phyloP scores from a whole-genome alignment of 1,140 invertebrate species.

The Sitodiplosis mosellana region DNA sequence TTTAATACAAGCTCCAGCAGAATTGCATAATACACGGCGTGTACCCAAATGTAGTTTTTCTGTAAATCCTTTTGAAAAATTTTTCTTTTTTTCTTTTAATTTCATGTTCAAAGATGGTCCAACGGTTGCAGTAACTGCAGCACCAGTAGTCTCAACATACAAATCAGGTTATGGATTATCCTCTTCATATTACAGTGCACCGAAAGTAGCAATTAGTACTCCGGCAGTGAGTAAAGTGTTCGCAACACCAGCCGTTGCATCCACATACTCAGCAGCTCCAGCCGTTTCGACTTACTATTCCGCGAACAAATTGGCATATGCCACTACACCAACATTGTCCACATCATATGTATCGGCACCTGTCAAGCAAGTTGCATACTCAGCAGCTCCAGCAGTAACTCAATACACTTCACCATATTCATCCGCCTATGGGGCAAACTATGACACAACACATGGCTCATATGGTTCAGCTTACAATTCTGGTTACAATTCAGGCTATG shows the following conservation, averaged over 20 bases:
- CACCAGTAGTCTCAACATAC: conserved; percentile 1
- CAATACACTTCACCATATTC: conserved; percentile 5
- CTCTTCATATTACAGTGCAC: background rate
- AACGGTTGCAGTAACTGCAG: background rate
- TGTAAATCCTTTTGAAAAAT: too few species aligned
- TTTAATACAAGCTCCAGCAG: too few species aligned
- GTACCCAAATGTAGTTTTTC: too few species aligned
- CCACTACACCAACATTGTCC: conserved; percentile 12
- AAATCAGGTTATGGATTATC: conserved; percentile 1
- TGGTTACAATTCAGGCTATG: too few species aligned
- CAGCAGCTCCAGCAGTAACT: background rate
- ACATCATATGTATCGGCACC: conserved; percentile 18
- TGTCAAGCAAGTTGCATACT: conserved; percentile 6
- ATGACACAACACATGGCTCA: conserved; percentile 3
- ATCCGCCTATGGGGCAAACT: background rate
- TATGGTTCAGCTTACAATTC: conserved; percentile 4
- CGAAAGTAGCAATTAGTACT: conserved; percentile 5
- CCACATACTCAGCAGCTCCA: background rate
- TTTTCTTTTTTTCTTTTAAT: too few species aligned
- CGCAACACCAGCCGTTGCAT: conserved; percentile 1
- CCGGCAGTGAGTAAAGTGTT: conserved; percentile 10
- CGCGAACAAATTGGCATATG: conserved; percentile 4
- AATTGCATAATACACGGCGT: too few species aligned
- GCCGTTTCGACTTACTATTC: background rate
- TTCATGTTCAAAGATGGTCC: too few species aligned